Conservation (phyloP, 2,113 vertebrate genomes). For the Clarias gariepinus region DNA sequence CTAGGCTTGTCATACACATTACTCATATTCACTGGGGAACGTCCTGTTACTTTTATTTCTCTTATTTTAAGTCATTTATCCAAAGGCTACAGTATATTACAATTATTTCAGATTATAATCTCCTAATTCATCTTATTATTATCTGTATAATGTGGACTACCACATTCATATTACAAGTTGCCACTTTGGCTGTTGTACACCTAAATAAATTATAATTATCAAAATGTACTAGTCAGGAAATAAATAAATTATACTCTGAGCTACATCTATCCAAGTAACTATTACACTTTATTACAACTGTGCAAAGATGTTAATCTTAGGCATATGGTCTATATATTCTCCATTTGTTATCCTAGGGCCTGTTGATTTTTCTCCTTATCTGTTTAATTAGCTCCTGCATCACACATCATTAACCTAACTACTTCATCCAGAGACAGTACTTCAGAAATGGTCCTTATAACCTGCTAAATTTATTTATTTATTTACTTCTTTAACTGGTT, state of each 20-base stretch:
- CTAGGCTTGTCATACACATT: conserved; percentile 21
- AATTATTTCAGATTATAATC: conserved; percentile 65
- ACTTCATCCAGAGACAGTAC: conserved; percentile 53
- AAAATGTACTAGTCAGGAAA: background rate
- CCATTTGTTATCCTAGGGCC: conserved; percentile 52
- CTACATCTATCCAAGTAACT: background rate
- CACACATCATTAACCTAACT: conserved; percentile 63
- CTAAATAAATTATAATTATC: conserved; percentile 46
- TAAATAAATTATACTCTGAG: conserved; percentile 8
- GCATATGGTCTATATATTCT: conserved; percentile 46
- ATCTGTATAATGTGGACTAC: conserved; percentile 58
- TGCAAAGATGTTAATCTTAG: background rate
- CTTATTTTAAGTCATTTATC: conserved; percentile 60
- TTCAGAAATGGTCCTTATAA: conserved; percentile 62
- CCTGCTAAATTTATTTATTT: conserved; percentile 61
- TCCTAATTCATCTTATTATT: conserved; percentile 48
- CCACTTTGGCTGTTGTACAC: conserved; percentile 48
- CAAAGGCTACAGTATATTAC: conserved; percentile 68
- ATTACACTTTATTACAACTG: background rate
- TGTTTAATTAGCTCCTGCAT: conserved; percentile 64
- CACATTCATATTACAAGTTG: conserved; percentile 56
- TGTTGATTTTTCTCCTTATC: conserved; percentile 57
- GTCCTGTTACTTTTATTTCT: conserved; percentile 36
- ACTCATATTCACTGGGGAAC: conserved; percentile 3
- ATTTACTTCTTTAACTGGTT: conserved; percentile 59